phyloP scores from a whole-genome alignment of 2,113 vertebrate species.

The Tachysurus vachellii region DNA sequence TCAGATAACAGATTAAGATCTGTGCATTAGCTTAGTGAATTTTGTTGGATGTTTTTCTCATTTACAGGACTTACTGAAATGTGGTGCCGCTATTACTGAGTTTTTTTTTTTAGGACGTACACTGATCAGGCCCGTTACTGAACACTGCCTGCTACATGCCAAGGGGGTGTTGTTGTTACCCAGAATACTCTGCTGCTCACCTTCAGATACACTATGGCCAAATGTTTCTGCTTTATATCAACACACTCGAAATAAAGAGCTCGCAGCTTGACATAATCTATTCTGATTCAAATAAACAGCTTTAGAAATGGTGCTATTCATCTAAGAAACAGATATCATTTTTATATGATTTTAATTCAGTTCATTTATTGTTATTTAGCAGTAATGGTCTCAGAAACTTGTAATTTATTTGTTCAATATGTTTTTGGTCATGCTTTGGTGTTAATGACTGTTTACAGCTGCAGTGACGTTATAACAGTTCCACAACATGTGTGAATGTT shows the following conservation, averaged over 20 bases:
- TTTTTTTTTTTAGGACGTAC: not conserved
- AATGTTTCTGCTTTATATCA: not conserved
- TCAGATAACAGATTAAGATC: constrained; percentile 3
- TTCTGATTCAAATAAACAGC: not conserved
- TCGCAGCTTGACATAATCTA: not conserved
- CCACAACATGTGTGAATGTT: not conserved
- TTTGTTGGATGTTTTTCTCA: constrained; percentile 8
- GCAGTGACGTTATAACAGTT: not conserved
- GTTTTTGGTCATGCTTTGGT: not conserved
- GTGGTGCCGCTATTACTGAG: constrained; percentile 9
- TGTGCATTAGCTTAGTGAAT: constrained; percentile 1
- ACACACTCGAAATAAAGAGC: not conserved
- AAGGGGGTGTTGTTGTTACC: not conserved
- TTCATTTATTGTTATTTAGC: not conserved
- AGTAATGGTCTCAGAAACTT: not conserved
- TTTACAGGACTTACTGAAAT: constrained; percentile 6
- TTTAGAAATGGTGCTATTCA: too few relatives aligned
- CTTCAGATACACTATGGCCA: not conserved
- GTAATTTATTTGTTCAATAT: not conserved
- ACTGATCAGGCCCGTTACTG: not conserved
- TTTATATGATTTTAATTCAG: not conserved
- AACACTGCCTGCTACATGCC: constrained; percentile 8
- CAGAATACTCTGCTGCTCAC: not conserved
- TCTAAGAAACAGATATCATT: not conserved
- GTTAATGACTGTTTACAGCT: not conserved